Percentiles rank a stretch among this genome's conserved stretches.
Conservation (phyloP, 2,113 vertebrate genomes). For the Mola mola region DNA sequence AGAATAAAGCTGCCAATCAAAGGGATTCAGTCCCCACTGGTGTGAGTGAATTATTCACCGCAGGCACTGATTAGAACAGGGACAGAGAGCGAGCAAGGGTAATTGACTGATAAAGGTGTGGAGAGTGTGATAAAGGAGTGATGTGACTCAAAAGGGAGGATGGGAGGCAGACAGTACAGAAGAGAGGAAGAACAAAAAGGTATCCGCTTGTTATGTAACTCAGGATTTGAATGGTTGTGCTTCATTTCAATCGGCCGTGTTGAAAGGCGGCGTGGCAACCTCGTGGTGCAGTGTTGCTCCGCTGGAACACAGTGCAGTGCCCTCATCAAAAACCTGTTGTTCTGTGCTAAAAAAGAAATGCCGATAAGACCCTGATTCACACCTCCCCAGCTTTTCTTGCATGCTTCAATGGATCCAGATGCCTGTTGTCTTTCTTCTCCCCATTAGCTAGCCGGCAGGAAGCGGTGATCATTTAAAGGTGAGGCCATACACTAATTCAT, state of each 20-base stretch:
- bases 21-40: slow-evolving; percentile 66
- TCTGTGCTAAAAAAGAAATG: background rate
- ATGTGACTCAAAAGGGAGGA: slow-evolving; percentile 24
- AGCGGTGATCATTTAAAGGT: background rate
- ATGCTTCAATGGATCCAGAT: background rate
- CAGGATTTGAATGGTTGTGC: slow-evolving; percentile 21
- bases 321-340: background rate
- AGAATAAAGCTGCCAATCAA: slow-evolving; percentile 82
- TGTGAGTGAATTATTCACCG: slow-evolving; percentile 81
- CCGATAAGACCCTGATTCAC: background rate
- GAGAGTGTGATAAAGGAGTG: slow-evolving; percentile 43
- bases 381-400: slow-evolving; percentile 5
- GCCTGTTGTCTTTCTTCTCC: background rate
- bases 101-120: slow-evolving; percentile 50
- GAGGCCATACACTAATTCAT: background rate
- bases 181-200: slow-evolving; percentile 15
- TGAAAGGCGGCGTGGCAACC: slow-evolving; percentile 19
- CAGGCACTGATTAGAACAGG: slow-evolving; percentile 76
- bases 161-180: slow-evolving; percentile 15
- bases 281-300: background rate
- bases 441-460: background rate
- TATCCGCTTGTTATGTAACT: slow-evolving; percentile 48
- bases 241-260: slow-evolving; percentile 22
- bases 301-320: background rate
- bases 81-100: slow-evolving; percentile 34